Evolutionary conservation across 2,888 invertebrate genomes (phyloP), one percentile per base, ranked within the genome.

Genomic region (Ophion slaviceki): DNA sequence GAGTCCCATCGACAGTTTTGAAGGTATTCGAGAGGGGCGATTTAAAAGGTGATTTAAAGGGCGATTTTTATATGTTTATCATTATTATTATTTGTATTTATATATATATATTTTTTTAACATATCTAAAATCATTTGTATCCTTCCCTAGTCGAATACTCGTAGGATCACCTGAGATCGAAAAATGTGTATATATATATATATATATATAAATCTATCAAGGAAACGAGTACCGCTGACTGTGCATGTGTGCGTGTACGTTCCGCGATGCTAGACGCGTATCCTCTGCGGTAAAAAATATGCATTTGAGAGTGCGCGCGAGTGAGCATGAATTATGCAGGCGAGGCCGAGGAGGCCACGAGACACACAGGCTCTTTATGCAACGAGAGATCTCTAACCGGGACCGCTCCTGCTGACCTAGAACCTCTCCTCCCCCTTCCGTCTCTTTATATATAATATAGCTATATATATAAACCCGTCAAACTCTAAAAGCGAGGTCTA

Each of bases 241-340:
- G 14, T 77, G 64, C 64, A 20, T 71, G 1, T 68, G 10, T 75
- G 67, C 66, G 28, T 45, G 67, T 70, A 40, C 47, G 59, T 67
- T 59, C 36, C 67, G 32, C 66, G 71, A 84, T 77, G 70, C 76
- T 74, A 80, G 77, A 83, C 78, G 79, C 81, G 70, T 82, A 85
- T 84, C 79, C 78, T 83, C 76, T 77, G 84, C 47, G 71, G 75
- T 68, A 79, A 82, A 76, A 83, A 84, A 84, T 79, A 86, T 86
- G 81, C 87, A 84, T 85, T 82, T 76, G 82, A 80, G 79, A 82
- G 82, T 82, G 81, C 87, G 82, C 89, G 40, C 40, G 88, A 76
- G 82, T 81, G 80, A 78, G 88, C 86, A 92, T 92, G 91, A 92
- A 92, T 92, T 91, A 92, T 92, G 92, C 89, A 92, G 88, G 88